Evolutionary conservation across 2,797 vertebrate species (phyloP).

Genomic region (Notamacropus eugenii): DNA sequence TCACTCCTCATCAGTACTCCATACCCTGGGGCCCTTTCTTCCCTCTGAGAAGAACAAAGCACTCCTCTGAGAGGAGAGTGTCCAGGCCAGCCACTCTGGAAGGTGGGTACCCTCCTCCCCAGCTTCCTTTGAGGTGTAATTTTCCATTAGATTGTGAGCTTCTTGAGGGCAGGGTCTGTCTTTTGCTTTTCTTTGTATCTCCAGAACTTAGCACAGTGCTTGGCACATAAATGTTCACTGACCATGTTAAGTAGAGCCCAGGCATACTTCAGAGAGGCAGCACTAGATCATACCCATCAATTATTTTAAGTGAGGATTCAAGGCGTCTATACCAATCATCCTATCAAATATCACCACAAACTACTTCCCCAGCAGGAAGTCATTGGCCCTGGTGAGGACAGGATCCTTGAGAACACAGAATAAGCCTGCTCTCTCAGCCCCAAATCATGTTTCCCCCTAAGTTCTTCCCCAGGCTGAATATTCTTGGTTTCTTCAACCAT

Average conservation of each 20-base stretch:
- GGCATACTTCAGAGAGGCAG: too few species aligned
- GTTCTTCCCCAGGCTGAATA: too few species aligned
- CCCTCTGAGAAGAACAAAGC: not conserved
- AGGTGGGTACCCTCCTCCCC: not conserved
- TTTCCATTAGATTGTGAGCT: not conserved
- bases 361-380: too few species aligned
- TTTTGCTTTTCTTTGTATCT: not conserved
- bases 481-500: too few species aligned
- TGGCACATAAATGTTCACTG: not conserved
- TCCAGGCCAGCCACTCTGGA: not conserved
- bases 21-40: not conserved
- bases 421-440: too few species aligned
- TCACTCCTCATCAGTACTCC: not conserved
- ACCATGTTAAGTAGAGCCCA: not conserved
- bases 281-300: too few species aligned
- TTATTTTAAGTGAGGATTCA: too few species aligned
- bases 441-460: too few species aligned
- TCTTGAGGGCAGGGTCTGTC: not conserved
- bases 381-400: too few species aligned
- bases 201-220: not conserved
- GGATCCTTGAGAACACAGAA: too few species aligned
- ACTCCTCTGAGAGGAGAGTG: not conserved
- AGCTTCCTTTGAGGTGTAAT: not conserved
- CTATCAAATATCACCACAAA: too few species aligned
- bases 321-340: too few species aligned